Base-by-base conservation (phyloP, 2,797 vertebrate species). In the Pelodytes ibericus region DNA sequence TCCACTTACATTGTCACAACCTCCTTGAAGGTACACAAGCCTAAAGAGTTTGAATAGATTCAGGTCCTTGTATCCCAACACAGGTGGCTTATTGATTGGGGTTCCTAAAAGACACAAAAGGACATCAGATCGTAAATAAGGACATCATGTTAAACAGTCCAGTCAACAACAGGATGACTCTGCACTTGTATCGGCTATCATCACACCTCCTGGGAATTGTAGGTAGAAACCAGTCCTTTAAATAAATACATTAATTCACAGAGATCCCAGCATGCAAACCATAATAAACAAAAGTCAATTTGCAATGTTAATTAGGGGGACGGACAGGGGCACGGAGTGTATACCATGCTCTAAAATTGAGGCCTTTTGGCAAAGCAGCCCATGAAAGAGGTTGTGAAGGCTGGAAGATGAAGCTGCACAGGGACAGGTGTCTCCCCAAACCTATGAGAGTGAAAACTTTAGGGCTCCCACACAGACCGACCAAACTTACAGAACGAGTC, bases 21-120 rank as follows among this genome's bases (percentile, higher is more conserved):
- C 97, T 80, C 97, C 97, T 80, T 94, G 95, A 31, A 95, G 93
- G 86, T 93, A 93, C 1, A 99, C 97, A 84, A 99, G 89, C 78
- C 97, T 89, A 87, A 97, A 99, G 83, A 99, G 96, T 80, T 99
- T 98, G 90, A 99, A 99, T 81, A 99, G 95, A 86, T 99, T 98
- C 81, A 99, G 93, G 86, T 98, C 96, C 88, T 99, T 98, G 81
- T 99, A 99, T 72, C 97, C 97, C 87, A 99, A 80, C 73, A 99
- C 97, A 2, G 97, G 97, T 85, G 97, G 95, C 89, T 99, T 99
- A 88, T 99, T 99, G 91, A 99, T 99, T 84, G 97, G 93, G 41
- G 97, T 99, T 82, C 97, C 96, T 98, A 86, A 81, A 70, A 3
- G 26, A 47, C 15, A n/a, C n/a, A 36, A 36, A 44, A 44, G 41